Base-by-base conservation (phyloP, 2,888 invertebrate genomes). In the Phasia obesa region DNA sequence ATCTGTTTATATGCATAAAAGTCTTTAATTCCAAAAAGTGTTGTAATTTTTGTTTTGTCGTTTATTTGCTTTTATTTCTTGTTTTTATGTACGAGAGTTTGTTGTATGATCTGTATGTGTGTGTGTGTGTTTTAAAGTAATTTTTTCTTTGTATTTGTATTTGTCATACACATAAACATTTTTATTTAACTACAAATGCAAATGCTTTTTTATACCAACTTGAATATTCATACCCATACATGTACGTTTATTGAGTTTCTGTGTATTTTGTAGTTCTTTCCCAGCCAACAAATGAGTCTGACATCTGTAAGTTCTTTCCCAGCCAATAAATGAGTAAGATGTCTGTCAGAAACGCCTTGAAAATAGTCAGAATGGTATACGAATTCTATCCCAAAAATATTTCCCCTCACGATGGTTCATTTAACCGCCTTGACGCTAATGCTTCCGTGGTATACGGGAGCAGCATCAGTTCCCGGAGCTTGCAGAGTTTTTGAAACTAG, bases 1-100 rank as follows among this genome's bases (percentile, higher is more conserved):
- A 69, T 73, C 55, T 77, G 77, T 82, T 77, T 82, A 77, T 82
- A 75, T 75, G 78, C 78, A 78, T 59, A 74, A 79, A 75, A 74
- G 62, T 70, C 62, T 67, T 78, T 79, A 83, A 79, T 83, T 70
- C 79, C 78, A 64, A 67, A 79, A 78, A 76, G 6, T 51, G 17
- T 42, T 77, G 44, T 35, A 35, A 35, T 69, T 21, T 9, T 51
- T 51, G 19, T 38, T 59, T 59, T 42, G 38, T 31, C 15, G 42
- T 51, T 19, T 51, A 49, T n/a, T 23, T 38, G 11, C 23, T 35
- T 35, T n/a, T 51, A 17, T 4, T n/a, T 62, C 62, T 23, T 21
- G n/a, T 2, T 27, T 75, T 38, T 59, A 21, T 51, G 27, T 19
- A 27, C n/a, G 4, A 6, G 15, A 47, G 25, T 23, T 53, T 62